phyloP scores from a whole-genome alignment of 1,140 invertebrate genomes.

The Rhopalosiphum maidis region DNA sequence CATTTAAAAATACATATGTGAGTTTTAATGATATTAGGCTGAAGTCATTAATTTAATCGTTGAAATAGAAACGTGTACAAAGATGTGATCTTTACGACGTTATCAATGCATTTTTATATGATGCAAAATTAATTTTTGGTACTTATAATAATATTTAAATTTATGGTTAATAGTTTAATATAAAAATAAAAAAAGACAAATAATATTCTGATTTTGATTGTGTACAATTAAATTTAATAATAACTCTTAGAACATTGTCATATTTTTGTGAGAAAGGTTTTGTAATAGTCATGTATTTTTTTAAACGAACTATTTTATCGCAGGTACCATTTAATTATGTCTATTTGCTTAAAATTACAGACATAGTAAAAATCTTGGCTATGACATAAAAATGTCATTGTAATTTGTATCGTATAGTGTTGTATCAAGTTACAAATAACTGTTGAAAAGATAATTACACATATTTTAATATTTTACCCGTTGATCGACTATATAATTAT shows the following conservation, averaged over 20 bases:
- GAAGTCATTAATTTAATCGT: constrained; percentile 21
- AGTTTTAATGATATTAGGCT: constrained; percentile 33
- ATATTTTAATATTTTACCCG: background rate
- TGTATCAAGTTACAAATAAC: background rate
- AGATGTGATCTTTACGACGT: background rate
- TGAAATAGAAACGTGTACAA: background rate
- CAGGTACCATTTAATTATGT: background rate
- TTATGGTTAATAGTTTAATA: background rate
- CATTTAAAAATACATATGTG: constrained; percentile 47
- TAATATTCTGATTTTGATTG: background rate
- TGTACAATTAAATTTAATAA: background rate
- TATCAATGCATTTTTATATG: background rate
- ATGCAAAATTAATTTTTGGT: background rate
- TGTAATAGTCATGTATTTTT: background rate
- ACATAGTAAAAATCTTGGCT: background rate
- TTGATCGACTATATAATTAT: background rate
- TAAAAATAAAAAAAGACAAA: background rate
- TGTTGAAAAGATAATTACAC: background rate
- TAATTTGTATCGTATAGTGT: background rate
- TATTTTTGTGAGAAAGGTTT: background rate
- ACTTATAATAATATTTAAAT: background rate
- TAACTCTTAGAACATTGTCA: background rate
- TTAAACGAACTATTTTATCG: background rate
- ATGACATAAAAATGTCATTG: background rate
- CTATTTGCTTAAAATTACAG: background rate